phyloP scores from a whole-genome alignment of 2,113 vertebrate species.

The Mirza zaza region DNA sequence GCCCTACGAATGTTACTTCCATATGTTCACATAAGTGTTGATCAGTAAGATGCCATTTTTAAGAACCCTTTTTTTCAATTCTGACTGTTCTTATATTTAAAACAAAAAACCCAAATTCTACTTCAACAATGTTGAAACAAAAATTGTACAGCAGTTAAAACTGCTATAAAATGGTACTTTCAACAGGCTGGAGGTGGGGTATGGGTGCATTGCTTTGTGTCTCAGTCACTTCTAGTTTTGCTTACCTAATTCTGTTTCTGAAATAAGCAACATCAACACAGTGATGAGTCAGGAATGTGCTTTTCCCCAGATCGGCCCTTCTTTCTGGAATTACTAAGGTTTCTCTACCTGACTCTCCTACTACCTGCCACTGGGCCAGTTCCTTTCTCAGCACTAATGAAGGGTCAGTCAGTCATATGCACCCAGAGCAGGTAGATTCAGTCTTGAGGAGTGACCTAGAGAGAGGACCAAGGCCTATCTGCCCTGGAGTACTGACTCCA shows the following conservation, averaged over 20 bases:
- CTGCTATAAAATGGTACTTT: neutral
- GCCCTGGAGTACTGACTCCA: neutral
- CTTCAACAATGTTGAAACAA: conserved; percentile 26
- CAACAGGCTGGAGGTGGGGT: neutral
- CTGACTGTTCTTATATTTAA: conserved; percentile 56
- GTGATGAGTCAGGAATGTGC: neutral
- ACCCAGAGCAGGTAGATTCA: neutral
- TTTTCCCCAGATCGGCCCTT: neutral
- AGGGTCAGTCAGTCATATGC: neutral
- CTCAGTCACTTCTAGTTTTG: neutral
- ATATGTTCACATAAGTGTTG: too few species aligned
- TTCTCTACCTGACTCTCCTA: neutral
- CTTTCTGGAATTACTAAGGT: neutral
- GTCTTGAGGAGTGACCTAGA: neutral
- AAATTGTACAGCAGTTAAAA: neutral
- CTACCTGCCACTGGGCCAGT: neutral
- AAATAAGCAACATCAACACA: conserved; percentile 14
- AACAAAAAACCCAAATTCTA: conserved; percentile 30
- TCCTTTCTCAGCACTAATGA: neutral
- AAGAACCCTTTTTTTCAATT: neutral
- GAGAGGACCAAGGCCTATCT: neutral
- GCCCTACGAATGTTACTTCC: too few species aligned
- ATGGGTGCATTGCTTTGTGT: neutral
- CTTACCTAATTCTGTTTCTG: conserved; percentile 29
- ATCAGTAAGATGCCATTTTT: too few species aligned